A percentile compares a stretch with the other conserved stretches of the same genome.
These are phyloP conservation scores for Melieria picta DNA, from an alignment of 2,888 invertebrate species.

Conservation along the genomic window DNA sequence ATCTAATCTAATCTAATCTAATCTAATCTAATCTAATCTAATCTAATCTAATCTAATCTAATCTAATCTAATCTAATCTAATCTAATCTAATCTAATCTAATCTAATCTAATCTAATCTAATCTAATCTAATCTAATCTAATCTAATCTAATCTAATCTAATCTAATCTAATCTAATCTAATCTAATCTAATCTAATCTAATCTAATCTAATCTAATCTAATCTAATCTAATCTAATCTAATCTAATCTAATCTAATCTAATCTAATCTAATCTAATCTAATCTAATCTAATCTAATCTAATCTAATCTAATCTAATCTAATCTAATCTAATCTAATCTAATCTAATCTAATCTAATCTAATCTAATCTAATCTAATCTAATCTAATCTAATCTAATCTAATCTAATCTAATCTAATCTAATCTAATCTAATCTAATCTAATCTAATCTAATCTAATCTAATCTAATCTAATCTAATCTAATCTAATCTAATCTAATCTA, in stretches of 20 bases:
- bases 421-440: slow-evolving; percentile 1
- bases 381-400: slow-evolving; percentile 1
- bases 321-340: slow-evolving; percentile 1
- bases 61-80: slow-evolving; percentile 1
- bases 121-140: slow-evolving; percentile 1
- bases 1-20: slow-evolving; percentile 1
- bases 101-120: slow-evolving; percentile 1
- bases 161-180: not conserved
- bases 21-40: slow-evolving; percentile 1
- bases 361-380: slow-evolving; percentile 1
- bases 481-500: slow-evolving; percentile 1
- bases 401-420: slow-evolving; percentile 1
- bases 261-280: slow-evolving; percentile 2
- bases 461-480: slow-evolving; percentile 1
- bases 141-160: not conserved
- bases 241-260: not conserved
- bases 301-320: slow-evolving; percentile 1
- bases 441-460: slow-evolving; percentile 1
- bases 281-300: not conserved
- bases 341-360: slow-evolving; percentile 1
- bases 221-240: slow-evolving; percentile 6
- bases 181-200: not conserved
- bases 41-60: slow-evolving; percentile 1
- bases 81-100: slow-evolving; percentile 1
- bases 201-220: slow-evolving; percentile 2